A percentile compares a stretch with the other conserved stretches of the same genome.
These are phyloP conservation scores for Artibeus jamaicensis DNA, from an alignment of 2,797 vertebrate genomes.

Conservation along the genomic window DNA sequence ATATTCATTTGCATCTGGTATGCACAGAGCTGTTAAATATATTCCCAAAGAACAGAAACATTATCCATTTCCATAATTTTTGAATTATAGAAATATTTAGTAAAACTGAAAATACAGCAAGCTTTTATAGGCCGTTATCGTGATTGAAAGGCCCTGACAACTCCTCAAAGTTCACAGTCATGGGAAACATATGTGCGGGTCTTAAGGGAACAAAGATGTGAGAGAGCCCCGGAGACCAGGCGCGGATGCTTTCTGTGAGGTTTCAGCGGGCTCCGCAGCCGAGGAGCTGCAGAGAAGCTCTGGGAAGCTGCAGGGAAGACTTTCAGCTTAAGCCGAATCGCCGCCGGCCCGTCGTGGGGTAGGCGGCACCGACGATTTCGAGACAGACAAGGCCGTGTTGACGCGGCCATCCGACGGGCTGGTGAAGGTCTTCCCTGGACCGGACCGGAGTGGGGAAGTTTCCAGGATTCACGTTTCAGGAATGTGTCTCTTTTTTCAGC, in stretches of 20 bases:
- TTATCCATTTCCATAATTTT: conserved; percentile 77
- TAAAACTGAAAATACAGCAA: conserved; percentile 75
- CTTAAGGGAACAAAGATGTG: conserved; percentile 61
- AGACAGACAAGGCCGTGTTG: neutral
- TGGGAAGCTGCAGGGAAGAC: too few species aligned
- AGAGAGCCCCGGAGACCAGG: conserved; percentile 17
- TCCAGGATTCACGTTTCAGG: neutral
- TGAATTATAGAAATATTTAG: conserved; percentile 80
- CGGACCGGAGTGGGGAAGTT: neutral
- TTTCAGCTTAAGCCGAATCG: conserved; percentile 21
- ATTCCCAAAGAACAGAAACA: conserved; percentile 76
- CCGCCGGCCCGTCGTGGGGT: neutral
- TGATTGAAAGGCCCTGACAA: conserved; percentile 78
- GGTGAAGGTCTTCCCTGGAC: neutral
- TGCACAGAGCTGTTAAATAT: conserved; percentile 72
- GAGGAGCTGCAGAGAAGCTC: neutral
- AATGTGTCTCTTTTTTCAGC: conserved; percentile 53
- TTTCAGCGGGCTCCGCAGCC: conserved; percentile 43
- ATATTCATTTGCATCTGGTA: conserved; percentile 77
- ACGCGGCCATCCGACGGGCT: neutral
- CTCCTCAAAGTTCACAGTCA: conserved; percentile 70
- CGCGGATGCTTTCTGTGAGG: conserved; percentile 15
- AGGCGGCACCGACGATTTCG: neutral
- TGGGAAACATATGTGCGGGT: conserved; percentile 76
- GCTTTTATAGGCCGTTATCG: conserved; percentile 73